Evolutionary conservation across 2,888 invertebrate species (phyloP).

Genomic region (Plagiodera versicolora): DNA sequence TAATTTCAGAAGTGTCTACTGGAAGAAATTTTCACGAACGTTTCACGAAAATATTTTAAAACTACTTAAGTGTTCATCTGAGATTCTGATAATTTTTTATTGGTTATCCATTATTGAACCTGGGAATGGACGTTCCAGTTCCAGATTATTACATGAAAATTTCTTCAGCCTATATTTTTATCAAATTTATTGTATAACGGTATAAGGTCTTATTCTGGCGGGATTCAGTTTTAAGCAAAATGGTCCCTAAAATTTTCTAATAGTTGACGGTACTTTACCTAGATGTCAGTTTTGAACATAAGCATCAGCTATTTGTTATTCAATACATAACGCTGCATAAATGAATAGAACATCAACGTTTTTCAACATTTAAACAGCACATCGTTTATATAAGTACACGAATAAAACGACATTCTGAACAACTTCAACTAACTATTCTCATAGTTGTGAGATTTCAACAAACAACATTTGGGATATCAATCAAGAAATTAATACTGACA

Average conservation of each 20-base stretch:
- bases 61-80: too few species aligned
- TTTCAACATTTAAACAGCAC: slow-evolving; percentile 25
- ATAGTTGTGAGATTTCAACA: slow-evolving; percentile 15
- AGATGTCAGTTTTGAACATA: slow-evolving; percentile 18
- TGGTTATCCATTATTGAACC: too few species aligned
- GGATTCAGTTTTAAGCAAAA: slow-evolving; percentile 46
- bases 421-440: slow-evolving; percentile 17
- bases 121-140: too few species aligned
- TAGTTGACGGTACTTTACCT: slow-evolving; percentile 37
- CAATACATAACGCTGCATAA: slow-evolving; percentile 22
- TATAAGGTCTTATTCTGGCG: slow-evolving; percentile 41
- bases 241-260: slow-evolving; percentile 48
- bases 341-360: slow-evolving; percentile 25
- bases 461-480: slow-evolving; percentile 14
- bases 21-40: slow-evolving; percentile 7
- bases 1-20: slow-evolving; percentile 3
- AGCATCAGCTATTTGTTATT: slow-evolving; percentile 16
- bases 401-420: slow-evolving; percentile 8
- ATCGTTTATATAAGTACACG: slow-evolving; percentile 21
- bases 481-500: slow-evolving; percentile 27
- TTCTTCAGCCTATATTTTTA: not conserved
- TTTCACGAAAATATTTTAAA: too few species aligned
- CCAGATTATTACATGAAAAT: not conserved
- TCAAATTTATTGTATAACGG: slow-evolving; percentile 19
- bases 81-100: too few species aligned